Conservation (phyloP, 2,113 vertebrate species). For the western clawed frog (Xenopus tropicalis) region DNA sequence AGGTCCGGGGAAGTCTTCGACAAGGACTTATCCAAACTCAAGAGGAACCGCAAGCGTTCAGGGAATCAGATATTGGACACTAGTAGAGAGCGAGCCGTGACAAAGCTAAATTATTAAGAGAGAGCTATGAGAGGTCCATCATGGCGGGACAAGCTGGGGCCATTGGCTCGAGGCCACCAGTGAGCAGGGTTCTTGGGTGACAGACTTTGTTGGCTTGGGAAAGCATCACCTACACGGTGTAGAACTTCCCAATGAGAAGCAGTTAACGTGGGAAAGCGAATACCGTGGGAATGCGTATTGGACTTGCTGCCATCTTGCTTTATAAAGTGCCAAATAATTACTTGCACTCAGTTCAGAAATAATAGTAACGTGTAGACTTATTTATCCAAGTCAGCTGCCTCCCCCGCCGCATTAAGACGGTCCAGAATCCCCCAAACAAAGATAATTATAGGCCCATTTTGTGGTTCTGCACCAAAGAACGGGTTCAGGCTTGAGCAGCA, state of each 20-base stretch:
- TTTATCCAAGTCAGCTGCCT: too few relatives aligned
- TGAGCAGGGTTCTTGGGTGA: background rate
- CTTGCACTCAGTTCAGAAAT: slow-evolving; percentile 19
- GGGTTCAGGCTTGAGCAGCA: too few relatives aligned
- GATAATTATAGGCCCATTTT: too few relatives aligned
- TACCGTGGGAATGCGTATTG: background rate
- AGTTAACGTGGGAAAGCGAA: background rate
- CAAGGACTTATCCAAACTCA: slow-evolving; percentile 96
- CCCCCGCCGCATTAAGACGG: too few relatives aligned
- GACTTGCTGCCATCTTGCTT: background rate
- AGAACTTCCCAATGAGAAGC: background rate
- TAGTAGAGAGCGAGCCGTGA: slow-evolving; percentile 80
- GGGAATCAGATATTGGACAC: slow-evolving; percentile 81
- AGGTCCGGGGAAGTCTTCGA: slow-evolving; percentile 95
- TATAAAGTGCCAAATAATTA: slow-evolving; percentile 27
- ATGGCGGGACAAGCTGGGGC: too few relatives aligned
- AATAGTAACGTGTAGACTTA: too few relatives aligned
- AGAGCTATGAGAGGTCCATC: too few relatives aligned
- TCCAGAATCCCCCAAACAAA: too few relatives aligned
- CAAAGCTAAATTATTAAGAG: slow-evolving; percentile 80
- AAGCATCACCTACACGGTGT: slow-evolving; percentile 49
- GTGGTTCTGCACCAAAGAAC: too few relatives aligned
- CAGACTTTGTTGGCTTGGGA: slow-evolving; percentile 39
- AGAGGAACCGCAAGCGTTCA: slow-evolving; percentile 90
- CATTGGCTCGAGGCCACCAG: too few relatives aligned